A percentile compares a stretch with the other conserved stretches of the same genome.
These are phyloP conservation scores for Casuarius casuarius DNA, from an alignment of 2,113 vertebrate species.

Conservation along the genomic window DNA sequence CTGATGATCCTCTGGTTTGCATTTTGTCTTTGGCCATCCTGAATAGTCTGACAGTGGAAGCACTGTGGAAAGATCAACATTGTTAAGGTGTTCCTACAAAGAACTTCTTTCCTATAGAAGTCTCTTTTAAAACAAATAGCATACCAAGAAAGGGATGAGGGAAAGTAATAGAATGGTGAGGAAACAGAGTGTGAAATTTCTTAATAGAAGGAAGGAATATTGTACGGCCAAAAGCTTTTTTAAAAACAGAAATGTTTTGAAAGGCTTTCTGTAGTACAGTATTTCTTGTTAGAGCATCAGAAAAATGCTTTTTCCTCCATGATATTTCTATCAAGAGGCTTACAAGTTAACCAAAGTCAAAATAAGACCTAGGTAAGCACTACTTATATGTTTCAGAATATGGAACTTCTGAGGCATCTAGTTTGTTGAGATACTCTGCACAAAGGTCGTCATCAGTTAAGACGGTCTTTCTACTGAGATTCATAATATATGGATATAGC, in stretches of 20 bases:
- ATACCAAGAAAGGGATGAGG: not conserved
- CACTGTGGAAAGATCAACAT: not conserved
- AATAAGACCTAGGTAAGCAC: not conserved
- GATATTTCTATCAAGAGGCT: not conserved
- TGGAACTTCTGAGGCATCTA: not conserved
- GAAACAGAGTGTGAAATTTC: not conserved
- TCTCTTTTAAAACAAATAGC: not conserved
- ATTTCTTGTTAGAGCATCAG: not conserved
- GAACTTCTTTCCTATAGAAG: not conserved
- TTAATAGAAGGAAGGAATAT: not conserved
- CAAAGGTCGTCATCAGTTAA: not conserved
- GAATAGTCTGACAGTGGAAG: not conserved
- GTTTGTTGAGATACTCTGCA: not conserved
- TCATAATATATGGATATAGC: not conserved
- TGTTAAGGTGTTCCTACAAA: not conserved
- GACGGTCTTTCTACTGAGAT: not conserved
- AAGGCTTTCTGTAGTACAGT: not conserved
- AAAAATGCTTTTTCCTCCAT: constrained; percentile 3
- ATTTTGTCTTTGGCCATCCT: not conserved
- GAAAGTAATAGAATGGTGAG: not conserved
- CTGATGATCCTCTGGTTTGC: not conserved
- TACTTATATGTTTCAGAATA: not conserved
- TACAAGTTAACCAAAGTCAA: not conserved
- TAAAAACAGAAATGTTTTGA: not conserved
- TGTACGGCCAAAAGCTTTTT: not conserved